Evolutionary conservation across 2,888 invertebrate species (phyloP).

Genomic region (Keiferia lycopersicella): DNA sequence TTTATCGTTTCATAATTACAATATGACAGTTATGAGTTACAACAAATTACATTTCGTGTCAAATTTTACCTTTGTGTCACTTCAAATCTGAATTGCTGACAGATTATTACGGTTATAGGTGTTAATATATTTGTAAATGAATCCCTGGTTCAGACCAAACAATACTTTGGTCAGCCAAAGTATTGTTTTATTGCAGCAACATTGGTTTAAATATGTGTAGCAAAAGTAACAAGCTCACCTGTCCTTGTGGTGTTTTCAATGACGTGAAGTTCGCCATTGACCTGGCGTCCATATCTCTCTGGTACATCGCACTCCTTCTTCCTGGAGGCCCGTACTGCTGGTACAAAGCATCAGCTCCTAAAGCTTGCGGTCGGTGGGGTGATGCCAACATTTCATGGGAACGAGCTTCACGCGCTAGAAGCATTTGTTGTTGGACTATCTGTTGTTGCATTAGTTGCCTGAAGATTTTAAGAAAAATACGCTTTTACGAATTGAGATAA

Average conservation of each 20-base stretch:
- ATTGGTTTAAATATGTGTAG: not conserved
- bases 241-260: slow-evolving; percentile 66
- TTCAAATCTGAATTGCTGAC: too few species aligned
- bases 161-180: too few species aligned
- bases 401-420: slow-evolving; percentile 75
- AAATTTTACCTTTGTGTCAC: too few species aligned
- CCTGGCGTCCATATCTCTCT: slow-evolving; percentile 69
- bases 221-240: slow-evolving; percentile 46
- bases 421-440: slow-evolving; percentile 74
- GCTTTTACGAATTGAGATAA: not conserved
- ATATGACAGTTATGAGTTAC: too few species aligned
- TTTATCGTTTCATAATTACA: too few species aligned
- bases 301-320: slow-evolving; percentile 69
- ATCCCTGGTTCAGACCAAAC: too few species aligned
- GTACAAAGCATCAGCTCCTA: slow-evolving; percentile 74
- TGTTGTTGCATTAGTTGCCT: slow-evolving; percentile 76
- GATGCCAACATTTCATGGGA: slow-evolving; percentile 81
- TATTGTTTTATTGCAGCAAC: not conserved
- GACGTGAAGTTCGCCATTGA: slow-evolving; percentile 76
- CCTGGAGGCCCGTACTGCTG: slow-evolving; percentile 76
- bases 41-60: too few species aligned
- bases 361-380: slow-evolving; percentile 61
- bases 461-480: slow-evolving; percentile 30
- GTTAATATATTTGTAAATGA: too few species aligned
- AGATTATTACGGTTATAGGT: too few species aligned